These are phyloP conservation scores for Altica lythri DNA, from an alignment of 2,888 invertebrate species.

Conservation along the genomic window DNA sequence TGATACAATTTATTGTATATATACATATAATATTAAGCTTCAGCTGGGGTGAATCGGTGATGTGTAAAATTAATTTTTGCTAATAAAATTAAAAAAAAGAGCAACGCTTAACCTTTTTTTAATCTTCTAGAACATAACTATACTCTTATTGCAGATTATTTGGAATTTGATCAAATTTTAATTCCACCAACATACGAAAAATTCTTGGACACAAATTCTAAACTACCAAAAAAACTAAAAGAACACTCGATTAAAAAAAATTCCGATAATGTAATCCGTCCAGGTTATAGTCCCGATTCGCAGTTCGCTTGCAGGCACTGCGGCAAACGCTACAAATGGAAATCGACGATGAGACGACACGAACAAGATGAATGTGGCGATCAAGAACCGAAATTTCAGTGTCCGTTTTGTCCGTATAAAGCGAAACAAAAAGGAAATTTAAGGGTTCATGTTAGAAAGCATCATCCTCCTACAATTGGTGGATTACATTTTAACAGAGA, in stretches of 20 bases:
- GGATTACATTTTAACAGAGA: constrained; percentile 8
- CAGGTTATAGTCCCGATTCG: constrained; percentile 59
- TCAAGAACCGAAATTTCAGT: constrained; percentile 79
- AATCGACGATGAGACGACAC: constrained; percentile 74
- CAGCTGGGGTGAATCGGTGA: too few relatives aligned
- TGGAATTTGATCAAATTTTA: constrained; percentile 43
- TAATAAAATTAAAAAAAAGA: too few relatives aligned
- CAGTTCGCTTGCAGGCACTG: constrained; percentile 82
- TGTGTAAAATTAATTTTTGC: too few relatives aligned
- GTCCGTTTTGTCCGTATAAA: constrained; percentile 68
- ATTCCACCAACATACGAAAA: constrained; percentile 43
- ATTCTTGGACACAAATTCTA: constrained; percentile 40
- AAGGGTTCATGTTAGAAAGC: constrained; percentile 79
- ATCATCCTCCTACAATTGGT: constrained; percentile 60
- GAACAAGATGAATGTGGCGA: constrained; percentile 79
- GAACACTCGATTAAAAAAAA: constrained; percentile 59
- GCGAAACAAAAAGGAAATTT: constrained; percentile 82
- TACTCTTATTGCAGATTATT: constrained; percentile 37
- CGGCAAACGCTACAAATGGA: constrained; percentile 86
- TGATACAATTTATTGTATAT: too few relatives aligned
- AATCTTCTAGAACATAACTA: too few relatives aligned
- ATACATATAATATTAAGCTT: too few relatives aligned
- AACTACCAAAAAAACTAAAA: constrained; percentile 40
- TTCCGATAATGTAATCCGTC: constrained; percentile 44
- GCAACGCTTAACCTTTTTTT: too few relatives aligned